Base-by-base conservation (phyloP, 2,888 invertebrate species). In the Noctua janthe region DNA sequence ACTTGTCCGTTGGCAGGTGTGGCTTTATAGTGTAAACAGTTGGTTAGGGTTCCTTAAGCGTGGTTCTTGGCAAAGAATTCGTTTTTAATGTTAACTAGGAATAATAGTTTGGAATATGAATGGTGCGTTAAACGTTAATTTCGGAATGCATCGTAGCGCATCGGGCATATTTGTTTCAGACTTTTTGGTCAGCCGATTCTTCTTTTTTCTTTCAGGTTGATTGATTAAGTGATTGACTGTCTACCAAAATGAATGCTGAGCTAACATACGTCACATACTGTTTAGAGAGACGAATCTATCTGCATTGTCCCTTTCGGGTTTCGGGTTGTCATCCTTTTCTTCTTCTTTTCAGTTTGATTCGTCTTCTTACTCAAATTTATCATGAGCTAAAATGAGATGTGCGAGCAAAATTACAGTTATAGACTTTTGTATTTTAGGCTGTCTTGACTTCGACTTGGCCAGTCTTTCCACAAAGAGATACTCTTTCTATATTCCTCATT, bases 1-100 rank as follows among this genome's bases (percentile, higher is more conserved):
- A 89, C 87, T 80, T 73, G 71, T 90, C 90, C n/a, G 78, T 90
- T 84, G 82, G 83, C 90, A 84, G 70, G 72, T 74, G 70, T 74
- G 70, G 62, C 62, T 72, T 64, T 77, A 72, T 54, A 73, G 66
- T 67, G 82, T 90, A 90, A 90, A 90, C 90, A 89, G 43, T 64
- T 54, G 51, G n/a, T 76, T 87, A 76, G 87, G 76, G 85, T 79
- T 88, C 84, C 29, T 15, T 80, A 43, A 59, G 5, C 10, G n/a
- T 39, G 80, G 66, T 66, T 80, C 76, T 59, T 81, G 74, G 43
- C 74, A n/a, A 67, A 35, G 6, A n/a, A 3, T n/a, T 54, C n/a
- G 35, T 15, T 79, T 35, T 71, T 54, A 69, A 69, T 67, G 13
- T 43, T 23, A 6, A 17, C 3, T 43, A 43, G 2, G 13, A 67